Percentiles rank a stretch among this genome's conserved stretches.
Evolutionary conservation across 2,797 vertebrate species (phyloP).

Genomic region (Distichodus sexfasciatus): DNA sequence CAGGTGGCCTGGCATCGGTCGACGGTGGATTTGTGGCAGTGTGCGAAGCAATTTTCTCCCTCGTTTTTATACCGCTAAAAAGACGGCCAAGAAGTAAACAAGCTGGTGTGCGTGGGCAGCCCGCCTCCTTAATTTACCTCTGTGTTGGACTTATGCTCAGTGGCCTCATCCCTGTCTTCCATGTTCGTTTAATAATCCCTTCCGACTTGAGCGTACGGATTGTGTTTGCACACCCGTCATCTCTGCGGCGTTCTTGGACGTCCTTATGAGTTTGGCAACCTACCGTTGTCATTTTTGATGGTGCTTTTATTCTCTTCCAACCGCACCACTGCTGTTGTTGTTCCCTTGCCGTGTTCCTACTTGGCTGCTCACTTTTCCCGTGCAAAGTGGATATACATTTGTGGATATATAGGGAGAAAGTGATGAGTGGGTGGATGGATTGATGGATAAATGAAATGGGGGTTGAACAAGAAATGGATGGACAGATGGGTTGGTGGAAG

Average conservation of each 20-base stretch:
- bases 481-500: no score
- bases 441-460: no score
- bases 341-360: no score
- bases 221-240: background rate
- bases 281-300: no score
- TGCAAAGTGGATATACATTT: no score
- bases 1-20: slow-evolving; percentile 27
- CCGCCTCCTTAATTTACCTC: background rate
- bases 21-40: slow-evolving; percentile 13
- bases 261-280: background rate
- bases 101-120: background rate
- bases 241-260: background rate
- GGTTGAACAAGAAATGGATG: no score
- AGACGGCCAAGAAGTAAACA: slow-evolving; percentile 38
- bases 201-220: background rate
- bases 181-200: background rate
- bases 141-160: background rate
- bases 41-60: slow-evolving; percentile 10
- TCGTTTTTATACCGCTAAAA: slow-evolving; percentile 26
- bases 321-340: no score
- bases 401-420: no score
- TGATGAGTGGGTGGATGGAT: no score
- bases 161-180: background rate
- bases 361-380: no score
- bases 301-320: no score